Conservation (phyloP, 2,113 vertebrate species). For the Dipodomys merriami region DNA sequence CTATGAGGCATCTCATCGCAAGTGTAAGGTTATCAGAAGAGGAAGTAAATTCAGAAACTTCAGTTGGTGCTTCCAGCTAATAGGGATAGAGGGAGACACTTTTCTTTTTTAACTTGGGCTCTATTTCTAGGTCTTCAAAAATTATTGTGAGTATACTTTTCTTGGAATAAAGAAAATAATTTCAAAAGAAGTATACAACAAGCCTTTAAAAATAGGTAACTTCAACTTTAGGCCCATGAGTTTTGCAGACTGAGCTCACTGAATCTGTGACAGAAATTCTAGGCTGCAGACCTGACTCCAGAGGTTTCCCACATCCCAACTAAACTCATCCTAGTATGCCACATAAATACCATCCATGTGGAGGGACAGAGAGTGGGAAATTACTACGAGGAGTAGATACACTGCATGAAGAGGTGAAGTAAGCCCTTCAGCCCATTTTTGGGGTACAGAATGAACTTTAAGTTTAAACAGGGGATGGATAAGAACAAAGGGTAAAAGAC, state of each 20-base stretch:
- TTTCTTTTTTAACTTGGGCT: no score
- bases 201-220: constrained; percentile 40
- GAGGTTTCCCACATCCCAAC: no score
- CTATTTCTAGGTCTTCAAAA: constrained; percentile 6
- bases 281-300: no score
- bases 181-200: not conserved
- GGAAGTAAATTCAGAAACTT: not conserved
- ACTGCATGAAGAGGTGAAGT: no score
- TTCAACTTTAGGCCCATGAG: not conserved
- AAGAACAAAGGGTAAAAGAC: no score
- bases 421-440: no score
- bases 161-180: constrained; percentile 26
- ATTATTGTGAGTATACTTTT: not conserved
- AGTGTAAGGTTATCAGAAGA: not conserved
- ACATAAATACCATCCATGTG: no score
- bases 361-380: no score
- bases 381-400: no score
- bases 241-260: not conserved
- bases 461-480: no score
- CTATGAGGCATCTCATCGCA: not conserved
- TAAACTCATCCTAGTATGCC: no score
- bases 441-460: no score
- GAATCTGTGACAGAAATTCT: not conserved
- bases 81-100: not conserved
- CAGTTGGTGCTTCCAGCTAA: not conserved